A percentile compares a stretch with the other conserved stretches of the same genome.
Evolutionary conservation across 2,113 vertebrate genomes (phyloP).

Genomic region (Psilopogon haemacephalus): DNA sequence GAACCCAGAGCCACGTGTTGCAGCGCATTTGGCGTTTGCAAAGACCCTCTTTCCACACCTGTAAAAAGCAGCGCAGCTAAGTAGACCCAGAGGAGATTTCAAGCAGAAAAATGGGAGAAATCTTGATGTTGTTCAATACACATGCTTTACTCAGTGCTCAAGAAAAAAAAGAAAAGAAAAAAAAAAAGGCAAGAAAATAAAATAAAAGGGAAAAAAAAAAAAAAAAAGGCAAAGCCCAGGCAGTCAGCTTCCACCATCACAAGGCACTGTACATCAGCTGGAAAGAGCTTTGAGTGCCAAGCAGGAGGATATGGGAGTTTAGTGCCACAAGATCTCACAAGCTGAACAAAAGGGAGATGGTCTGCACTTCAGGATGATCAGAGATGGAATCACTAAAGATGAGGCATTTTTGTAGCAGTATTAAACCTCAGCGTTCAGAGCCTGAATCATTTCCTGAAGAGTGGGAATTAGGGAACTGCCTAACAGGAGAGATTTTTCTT

Average conservation of each 20-base stretch:
- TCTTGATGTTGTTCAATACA: background rate
- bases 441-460: background rate
- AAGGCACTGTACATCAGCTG: accelerated
- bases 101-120: background rate
- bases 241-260: background rate
- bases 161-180: background rate
- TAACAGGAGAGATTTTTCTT: background rate
- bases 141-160: background rate
- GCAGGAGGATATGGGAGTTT: background rate
- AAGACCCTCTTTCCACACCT: background rate
- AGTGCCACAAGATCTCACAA: background rate
- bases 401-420: background rate
- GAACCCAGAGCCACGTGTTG: background rate
- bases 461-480: background rate
- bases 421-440: background rate
- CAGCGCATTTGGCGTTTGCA: background rate
- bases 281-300: background rate
- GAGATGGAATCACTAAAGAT: background rate
- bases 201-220: too few species aligned
- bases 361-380: too few species aligned
- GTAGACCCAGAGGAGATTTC: background rate
- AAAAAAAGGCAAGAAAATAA: too few species aligned
- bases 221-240: too few species aligned
- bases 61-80: background rate
- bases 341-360: background rate